Conservation (phyloP, 2,888 invertebrate species). For the Conomelus anceps region DNA sequence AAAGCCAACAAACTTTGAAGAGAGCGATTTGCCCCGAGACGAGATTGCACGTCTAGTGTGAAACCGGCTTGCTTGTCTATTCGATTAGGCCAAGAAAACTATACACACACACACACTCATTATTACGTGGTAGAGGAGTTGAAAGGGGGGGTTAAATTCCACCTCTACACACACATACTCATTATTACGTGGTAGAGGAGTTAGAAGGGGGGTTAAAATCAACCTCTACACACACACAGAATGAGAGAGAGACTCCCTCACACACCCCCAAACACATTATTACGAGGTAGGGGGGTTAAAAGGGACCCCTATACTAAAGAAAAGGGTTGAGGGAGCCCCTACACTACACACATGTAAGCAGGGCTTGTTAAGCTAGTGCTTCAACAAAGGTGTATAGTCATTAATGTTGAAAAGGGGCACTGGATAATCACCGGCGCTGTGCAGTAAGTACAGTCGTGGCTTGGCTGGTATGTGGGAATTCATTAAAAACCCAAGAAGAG, state of each 20-base stretch:
- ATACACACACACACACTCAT: neutral
- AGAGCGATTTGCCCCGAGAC: neutral
- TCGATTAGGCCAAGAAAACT: neutral
- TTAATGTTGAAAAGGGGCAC: neutral
- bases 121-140: no score
- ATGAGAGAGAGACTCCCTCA: no score
- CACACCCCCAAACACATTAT: neutral
- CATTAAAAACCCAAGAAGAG: neutral
- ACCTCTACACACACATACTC: neutral
- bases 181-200: no score
- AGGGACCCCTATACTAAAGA: neutral
- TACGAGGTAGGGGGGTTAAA: neutral
- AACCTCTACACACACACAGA: neutral
- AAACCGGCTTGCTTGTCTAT: neutral
- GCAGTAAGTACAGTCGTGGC: neutral
- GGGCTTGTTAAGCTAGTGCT: neutral
- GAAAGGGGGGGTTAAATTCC: no score
- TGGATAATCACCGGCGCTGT: neutral
- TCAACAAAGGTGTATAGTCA: neutral
- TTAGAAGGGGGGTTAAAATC: no score
- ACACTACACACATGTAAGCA: no score
- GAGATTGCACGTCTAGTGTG: neutral
- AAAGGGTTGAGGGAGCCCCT: no score
- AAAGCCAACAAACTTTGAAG: neutral
- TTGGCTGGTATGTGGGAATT: neutral